Evolutionary conservation across 2,888 invertebrate species (phyloP).

Genomic region (Adelphocoris suturalis): DNA sequence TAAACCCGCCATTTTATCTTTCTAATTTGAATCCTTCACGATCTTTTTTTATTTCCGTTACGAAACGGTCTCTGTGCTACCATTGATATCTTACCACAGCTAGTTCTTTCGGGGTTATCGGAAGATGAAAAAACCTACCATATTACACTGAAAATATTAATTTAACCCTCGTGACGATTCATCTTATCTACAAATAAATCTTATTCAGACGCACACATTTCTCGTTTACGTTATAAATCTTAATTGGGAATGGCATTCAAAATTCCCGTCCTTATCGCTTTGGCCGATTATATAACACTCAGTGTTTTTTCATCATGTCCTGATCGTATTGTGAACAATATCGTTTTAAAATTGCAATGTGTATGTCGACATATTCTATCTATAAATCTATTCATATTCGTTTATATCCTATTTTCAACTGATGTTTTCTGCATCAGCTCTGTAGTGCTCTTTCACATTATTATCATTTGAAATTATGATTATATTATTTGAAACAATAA

Average conservation of each 20-base stretch:
- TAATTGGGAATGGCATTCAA: not conserved
- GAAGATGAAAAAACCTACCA: not conserved
- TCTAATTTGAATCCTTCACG: not conserved
- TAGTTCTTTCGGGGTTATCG: not conserved
- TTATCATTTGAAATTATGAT: too few relatives aligned
- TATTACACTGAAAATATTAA: not conserved
- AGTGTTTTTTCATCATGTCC: not conserved
- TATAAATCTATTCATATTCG: too few relatives aligned
- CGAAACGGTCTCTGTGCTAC: not conserved
- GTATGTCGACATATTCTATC: too few relatives aligned
- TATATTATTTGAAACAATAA: too few relatives aligned
- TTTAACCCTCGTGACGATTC: not conserved
- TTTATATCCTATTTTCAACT: too few relatives aligned
- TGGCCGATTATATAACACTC: not conserved
- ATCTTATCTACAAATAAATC: not conserved
- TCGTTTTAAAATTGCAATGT: not conserved
- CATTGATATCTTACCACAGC: not conserved
- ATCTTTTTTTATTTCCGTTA: not conserved
- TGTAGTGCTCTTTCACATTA: too few relatives aligned
- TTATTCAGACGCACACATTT: not conserved
- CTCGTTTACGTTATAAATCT: not conserved
- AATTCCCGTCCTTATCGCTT: not conserved
- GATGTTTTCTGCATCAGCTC: too few relatives aligned
- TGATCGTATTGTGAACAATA: not conserved
- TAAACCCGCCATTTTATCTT: not conserved